Percentiles rank a stretch among this genome's conserved stretches.
Evolutionary conservation across 1,140 invertebrate species (phyloP).

Genomic region (Rhynchophorus ferrugineus): DNA sequence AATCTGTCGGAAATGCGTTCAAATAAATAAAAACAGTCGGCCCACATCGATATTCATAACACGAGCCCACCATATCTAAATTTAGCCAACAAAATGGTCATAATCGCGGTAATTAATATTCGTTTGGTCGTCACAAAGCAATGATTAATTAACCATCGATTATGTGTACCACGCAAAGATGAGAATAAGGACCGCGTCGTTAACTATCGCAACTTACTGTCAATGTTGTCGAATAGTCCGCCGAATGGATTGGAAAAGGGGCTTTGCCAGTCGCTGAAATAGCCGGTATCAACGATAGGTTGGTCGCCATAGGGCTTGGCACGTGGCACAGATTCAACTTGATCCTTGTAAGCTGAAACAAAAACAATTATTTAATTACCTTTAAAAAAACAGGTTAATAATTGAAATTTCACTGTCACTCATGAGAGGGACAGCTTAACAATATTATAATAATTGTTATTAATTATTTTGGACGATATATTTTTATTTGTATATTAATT

Average conservation of each 20-base stretch:
- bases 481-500: no score
- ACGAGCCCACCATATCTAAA: no score
- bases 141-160: no score
- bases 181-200: no score
- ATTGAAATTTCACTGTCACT: conserved; percentile 1
- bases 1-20: neutral
- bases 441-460: no score
- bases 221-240: conserved; percentile 23
- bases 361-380: conserved; percentile 5
- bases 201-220: conserved; percentile 16
- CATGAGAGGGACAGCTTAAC: no score
- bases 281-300: conserved; percentile 25
- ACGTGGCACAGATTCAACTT: conserved; percentile 18
- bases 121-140: no score
- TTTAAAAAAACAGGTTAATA: conserved; percentile 1
- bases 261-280: conserved; percentile 16
- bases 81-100: neutral
- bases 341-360: conserved; percentile 23
- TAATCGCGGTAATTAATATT: neutral
- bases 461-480: no score
- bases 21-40: neutral
- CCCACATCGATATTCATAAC: conserved; percentile 5
- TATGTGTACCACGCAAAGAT: no score
- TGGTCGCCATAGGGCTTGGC: conserved; percentile 17
- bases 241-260: conserved; percentile 23